phyloP scores from a whole-genome alignment of 2,888 invertebrate species.

The Brachyptera risi region DNA sequence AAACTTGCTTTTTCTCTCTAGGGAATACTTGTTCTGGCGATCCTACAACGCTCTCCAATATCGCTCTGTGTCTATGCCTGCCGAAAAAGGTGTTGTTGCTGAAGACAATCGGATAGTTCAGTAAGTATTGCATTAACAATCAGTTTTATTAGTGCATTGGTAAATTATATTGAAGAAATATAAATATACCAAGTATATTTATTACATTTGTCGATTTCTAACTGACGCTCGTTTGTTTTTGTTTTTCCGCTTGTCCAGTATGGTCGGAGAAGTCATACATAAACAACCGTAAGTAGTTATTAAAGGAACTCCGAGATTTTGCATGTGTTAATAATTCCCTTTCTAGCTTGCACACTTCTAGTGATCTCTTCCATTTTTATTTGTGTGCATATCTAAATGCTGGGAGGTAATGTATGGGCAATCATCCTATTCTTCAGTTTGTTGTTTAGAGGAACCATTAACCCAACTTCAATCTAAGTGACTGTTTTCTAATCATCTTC shows the following conservation, averaged over 20 bases:
- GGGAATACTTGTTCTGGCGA: conserved; percentile 81
- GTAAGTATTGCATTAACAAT: conserved; percentile 55
- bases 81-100: conserved; percentile 58
- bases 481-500: too few species aligned
- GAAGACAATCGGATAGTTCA: conserved; percentile 72
- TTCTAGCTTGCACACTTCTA: too few species aligned
- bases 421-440: too few species aligned
- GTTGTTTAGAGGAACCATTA: too few species aligned
- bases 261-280: conserved; percentile 67
- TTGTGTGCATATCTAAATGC: too few species aligned
- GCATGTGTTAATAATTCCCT: too few species aligned
- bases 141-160: background rate
- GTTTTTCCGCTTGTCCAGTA: conserved; percentile 50
- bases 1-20: conserved; percentile 48
- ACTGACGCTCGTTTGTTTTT: conserved; percentile 31
- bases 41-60: conserved; percentile 82
- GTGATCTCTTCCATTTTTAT: too few species aligned
- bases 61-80: conserved; percentile 76
- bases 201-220: too few species aligned
- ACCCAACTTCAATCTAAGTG: too few species aligned
- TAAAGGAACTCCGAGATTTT: too few species aligned
- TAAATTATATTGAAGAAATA: background rate
- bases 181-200: conserved; percentile 11
- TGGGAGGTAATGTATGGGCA: too few species aligned
- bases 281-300: conserved; percentile 73